These are phyloP conservation scores for Cetoscarus ocellatus DNA, from an alignment of 2,797 vertebrate genomes.

Conservation along the genomic window DNA sequence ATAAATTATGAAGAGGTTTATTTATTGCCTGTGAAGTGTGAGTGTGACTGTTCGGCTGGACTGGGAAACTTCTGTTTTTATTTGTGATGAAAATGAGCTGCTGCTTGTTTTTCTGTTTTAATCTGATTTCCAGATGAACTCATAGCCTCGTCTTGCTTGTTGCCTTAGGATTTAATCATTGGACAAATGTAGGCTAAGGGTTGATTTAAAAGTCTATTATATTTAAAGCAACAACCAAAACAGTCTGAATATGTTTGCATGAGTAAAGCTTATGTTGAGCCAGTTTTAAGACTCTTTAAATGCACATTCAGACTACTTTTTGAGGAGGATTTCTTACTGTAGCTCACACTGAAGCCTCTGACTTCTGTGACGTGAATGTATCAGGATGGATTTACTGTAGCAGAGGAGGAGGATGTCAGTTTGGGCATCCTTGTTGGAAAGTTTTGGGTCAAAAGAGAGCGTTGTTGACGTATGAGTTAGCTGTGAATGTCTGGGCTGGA, in stretches of 20 bases:
- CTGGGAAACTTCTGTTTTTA: constrained; percentile 25
- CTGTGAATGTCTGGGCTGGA: not conserved
- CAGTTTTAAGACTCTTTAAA: constrained; percentile 12
- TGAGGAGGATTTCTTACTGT: constrained; percentile 1
- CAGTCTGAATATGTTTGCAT: constrained; percentile 14
- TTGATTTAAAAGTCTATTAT: constrained; percentile 24
- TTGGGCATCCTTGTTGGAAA: not conserved
- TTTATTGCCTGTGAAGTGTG: constrained; percentile 67
- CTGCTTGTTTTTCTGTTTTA: constrained; percentile 19
- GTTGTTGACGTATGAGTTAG: constrained; percentile 1
- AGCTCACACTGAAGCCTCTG: constrained; percentile 33
- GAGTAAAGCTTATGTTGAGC: constrained; percentile 9
- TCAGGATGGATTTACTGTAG: not conserved
- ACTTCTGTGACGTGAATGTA: not conserved
- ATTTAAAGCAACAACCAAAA: not conserved
- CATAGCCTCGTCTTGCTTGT: constrained; percentile 9
- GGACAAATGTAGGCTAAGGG: not conserved
- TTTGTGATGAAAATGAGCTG: constrained; percentile 23
- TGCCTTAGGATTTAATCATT: constrained; percentile 31
- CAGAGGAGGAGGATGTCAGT: not conserved
- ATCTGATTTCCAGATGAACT: constrained; percentile 34
- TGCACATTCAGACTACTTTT: constrained; percentile 1
- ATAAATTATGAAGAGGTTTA: constrained; percentile 60
- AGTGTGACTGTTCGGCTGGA: constrained; percentile 37
- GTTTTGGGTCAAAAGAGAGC: constrained; percentile 8